Evolutionary conservation across 2,888 invertebrate genomes (phyloP), one percentile per base, ranked within the genome.

Genomic region (Phortica okadai): DNA sequence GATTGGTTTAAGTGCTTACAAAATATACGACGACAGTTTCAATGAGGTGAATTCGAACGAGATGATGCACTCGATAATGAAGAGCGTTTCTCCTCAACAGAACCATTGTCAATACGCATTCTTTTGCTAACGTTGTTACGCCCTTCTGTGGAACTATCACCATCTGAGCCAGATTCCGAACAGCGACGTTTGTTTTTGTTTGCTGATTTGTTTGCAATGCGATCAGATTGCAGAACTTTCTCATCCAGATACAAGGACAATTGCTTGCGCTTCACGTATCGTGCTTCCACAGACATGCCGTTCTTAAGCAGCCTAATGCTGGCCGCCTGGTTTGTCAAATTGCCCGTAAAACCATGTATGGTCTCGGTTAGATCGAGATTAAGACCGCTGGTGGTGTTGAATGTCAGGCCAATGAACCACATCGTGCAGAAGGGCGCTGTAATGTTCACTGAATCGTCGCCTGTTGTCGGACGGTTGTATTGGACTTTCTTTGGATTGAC

Each of bases 341-440:
- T 94, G 86, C 97, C 95, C 0, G 96, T 96, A 92, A 98, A 98
- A 56, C 16, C 16, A n/a, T 33, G 33, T 33, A 33, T 33, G 3
- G 3, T 33, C 33, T 33, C 33, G 0, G 98, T 98, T 75, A 98
- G 93, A 92, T 98, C 97, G 69, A 98, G 94, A 87, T 97, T 97
- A 66, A 96, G 92, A 88, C 95, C 95, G 89, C 95, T 95, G 10
- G 95, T 94, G 92, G 96, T 96, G 83, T 95, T 95, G 89, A 98
- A 97, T 78, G 95, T 95, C 72, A 99, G 93, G 0, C 98, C 99
- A 84, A 99, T 97, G 92, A 98, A 98, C 98, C 98, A 99, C 94
- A 97, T 95, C 2, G 95, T 95, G 88, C 96, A 95, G 80, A 93
- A 93, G 83, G 91, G 85, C 79, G 92, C n/a, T 10, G 2, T 50